Evolutionary conservation across 2,113 vertebrate genomes (phyloP).

Genomic region (Mesocricetus auratus): DNA sequence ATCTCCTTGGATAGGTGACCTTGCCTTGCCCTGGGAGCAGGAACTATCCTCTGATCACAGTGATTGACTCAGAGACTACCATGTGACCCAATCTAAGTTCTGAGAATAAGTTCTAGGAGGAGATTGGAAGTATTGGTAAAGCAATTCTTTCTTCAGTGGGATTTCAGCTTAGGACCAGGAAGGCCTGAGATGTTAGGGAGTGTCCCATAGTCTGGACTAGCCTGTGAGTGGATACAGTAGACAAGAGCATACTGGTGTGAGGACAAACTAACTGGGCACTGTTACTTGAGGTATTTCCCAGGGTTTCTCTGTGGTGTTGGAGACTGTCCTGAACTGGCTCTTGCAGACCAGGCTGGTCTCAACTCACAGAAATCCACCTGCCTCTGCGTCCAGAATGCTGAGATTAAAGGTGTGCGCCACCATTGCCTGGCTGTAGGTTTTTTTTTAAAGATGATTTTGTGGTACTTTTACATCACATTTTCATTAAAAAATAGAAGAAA

Average conservation of each 20-base stretch:
- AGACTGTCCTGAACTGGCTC: too few relatives aligned
- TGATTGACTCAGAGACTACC: neutral
- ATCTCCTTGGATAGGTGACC: neutral
- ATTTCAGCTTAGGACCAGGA: neutral
- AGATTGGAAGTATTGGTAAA: neutral
- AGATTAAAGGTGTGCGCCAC: too few relatives aligned
- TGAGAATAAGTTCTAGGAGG: neutral
- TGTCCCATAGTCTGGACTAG: neutral
- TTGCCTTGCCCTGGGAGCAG: neutral
- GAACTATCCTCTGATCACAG: neutral
- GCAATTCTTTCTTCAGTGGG: neutral
- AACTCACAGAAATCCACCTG: too few relatives aligned
- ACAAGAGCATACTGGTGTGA: neutral
- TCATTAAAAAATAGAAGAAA: neutral
- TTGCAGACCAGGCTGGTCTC: too few relatives aligned
- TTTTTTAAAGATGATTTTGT: neutral
- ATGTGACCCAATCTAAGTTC: neutral
- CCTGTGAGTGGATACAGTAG: neutral
- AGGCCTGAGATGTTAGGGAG: neutral
- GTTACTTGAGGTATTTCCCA: neutral
- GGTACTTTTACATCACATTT: neutral
- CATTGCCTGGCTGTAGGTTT: too few relatives aligned
- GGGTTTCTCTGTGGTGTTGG: too few relatives aligned
- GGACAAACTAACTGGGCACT: neutral
- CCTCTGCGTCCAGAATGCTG: too few relatives aligned